Evolutionary conservation across 2,113 vertebrate species (phyloP).

Genomic region (Columba livia): DNA sequence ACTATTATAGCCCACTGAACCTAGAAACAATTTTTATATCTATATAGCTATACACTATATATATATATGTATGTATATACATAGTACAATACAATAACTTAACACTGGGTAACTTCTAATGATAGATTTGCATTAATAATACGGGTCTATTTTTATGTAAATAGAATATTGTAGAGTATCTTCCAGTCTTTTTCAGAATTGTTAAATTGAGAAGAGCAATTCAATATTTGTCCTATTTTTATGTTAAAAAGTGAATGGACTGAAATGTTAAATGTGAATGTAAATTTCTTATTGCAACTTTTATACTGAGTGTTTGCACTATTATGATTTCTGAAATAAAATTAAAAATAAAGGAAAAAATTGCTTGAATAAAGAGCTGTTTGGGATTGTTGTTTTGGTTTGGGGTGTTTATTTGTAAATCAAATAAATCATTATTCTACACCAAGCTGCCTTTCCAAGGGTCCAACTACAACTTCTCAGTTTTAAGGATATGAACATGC

Average conservation of each 20-base stretch:
- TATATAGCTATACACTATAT: background rate
- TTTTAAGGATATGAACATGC: background rate
- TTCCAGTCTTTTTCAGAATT: conserved; percentile 82
- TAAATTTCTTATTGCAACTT: conserved; percentile 89
- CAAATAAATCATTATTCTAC: background rate
- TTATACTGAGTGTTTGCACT: conserved; percentile 96
- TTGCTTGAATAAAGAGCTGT: conserved; percentile 72
- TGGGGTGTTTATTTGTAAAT: background rate
- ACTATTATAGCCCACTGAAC: background rate
- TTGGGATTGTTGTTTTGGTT: background rate
- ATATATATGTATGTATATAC: conserved; percentile 27
- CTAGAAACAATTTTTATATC: conserved; percentile 3
- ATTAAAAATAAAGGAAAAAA: conserved; percentile 77
- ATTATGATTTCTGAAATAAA: conserved; percentile 79
- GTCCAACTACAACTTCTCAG: background rate
- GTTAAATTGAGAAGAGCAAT: conserved; percentile 75
- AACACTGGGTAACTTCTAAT: conserved; percentile 78
- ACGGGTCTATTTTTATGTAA: conserved; percentile 89
- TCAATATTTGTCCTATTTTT: conserved; percentile 88
- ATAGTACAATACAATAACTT: conserved; percentile 54
- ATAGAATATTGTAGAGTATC: conserved; percentile 82
- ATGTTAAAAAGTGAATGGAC: conserved; percentile 85
- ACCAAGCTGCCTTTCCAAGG: background rate
- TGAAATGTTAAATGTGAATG: conserved; percentile 90
- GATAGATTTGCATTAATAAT: conserved; percentile 84